phyloP scores from a whole-genome alignment of 2,888 invertebrate genomes.

The Agapostemon virescens region DNA sequence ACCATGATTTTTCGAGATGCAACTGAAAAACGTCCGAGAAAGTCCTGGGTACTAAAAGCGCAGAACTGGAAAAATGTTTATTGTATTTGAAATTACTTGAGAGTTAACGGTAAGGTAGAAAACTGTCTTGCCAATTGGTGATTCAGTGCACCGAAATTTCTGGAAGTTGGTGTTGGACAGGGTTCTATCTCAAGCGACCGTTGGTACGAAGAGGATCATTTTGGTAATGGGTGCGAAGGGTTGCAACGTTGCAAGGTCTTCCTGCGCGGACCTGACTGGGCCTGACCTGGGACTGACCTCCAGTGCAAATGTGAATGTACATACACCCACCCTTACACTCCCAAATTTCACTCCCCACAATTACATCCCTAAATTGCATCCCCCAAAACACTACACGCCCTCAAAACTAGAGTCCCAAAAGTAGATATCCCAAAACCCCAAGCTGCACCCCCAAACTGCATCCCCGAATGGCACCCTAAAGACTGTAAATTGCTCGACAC shows the following conservation, averaged over 20 bases:
- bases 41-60: too few relatives aligned
- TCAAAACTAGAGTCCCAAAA: too few relatives aligned
- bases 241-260: conserved; percentile 53
- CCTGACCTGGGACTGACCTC: too few relatives aligned
- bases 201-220: conserved; percentile 21
- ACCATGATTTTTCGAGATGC: too few relatives aligned
- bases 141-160: too few relatives aligned
- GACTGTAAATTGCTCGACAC: not conserved
- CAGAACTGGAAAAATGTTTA: too few relatives aligned
- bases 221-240: conserved; percentile 59
- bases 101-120: too few relatives aligned
- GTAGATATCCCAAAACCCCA: too few relatives aligned
- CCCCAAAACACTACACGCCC: not conserved
- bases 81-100: too few relatives aligned
- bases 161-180: not conserved
- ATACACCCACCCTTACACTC: conserved; percentile 12
- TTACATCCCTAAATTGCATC: not conserved
- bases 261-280: conserved; percentile 73
- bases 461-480: not conserved
- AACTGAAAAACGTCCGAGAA: too few relatives aligned
- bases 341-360: not conserved
- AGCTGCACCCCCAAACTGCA: not conserved
- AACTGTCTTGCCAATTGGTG: too few relatives aligned
- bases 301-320: conserved; percentile 44
- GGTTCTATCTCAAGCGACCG: not conserved